These are phyloP conservation scores for Masticophis lateralis DNA, from an alignment of 2,797 vertebrate genomes.

Conservation along the genomic window DNA sequence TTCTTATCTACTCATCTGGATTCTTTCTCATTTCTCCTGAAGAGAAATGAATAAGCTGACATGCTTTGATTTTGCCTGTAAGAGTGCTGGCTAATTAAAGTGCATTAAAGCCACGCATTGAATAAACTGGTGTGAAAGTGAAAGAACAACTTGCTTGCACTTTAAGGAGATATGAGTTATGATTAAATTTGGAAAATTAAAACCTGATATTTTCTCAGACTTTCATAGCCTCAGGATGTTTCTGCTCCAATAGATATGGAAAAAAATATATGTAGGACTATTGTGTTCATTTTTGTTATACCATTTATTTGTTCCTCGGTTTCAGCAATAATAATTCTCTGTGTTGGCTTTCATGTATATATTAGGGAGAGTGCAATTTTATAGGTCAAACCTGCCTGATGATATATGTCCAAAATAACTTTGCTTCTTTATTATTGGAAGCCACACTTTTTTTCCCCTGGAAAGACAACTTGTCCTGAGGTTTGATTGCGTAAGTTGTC, in stretches of 20 bases:
- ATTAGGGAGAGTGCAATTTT: conserved; percentile 31
- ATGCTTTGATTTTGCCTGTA: conserved; percentile 4
- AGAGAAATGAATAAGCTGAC: conserved; percentile 35
- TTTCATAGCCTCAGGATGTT: conserved; percentile 23
- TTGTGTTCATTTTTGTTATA: accelerated
- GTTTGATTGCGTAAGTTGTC: conserved; percentile 55
- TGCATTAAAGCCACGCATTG: not conserved
- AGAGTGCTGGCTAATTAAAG: not conserved
- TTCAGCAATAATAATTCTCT: conserved; percentile 22
- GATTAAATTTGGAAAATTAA: conserved; percentile 21
- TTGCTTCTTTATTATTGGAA: conserved; percentile 69
- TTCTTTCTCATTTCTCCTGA: conserved; percentile 37
- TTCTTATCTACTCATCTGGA: conserved; percentile 56
- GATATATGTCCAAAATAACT: conserved; percentile 63
- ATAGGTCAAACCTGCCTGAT: conserved; percentile 62
- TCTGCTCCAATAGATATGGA: not conserved
- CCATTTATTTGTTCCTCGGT: not conserved
- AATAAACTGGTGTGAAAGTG: conserved; percentile 4
- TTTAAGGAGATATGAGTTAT: not conserved
- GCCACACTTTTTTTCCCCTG: conserved; percentile 50
- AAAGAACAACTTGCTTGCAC: not conserved
- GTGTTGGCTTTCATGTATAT: not conserved
- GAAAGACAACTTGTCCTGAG: conserved; percentile 51
- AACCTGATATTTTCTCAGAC: conserved; percentile 48
- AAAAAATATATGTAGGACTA: not conserved